phyloP scores from a whole-genome alignment of 2,888 invertebrate genomes.

The Philereme vetulata region DNA sequence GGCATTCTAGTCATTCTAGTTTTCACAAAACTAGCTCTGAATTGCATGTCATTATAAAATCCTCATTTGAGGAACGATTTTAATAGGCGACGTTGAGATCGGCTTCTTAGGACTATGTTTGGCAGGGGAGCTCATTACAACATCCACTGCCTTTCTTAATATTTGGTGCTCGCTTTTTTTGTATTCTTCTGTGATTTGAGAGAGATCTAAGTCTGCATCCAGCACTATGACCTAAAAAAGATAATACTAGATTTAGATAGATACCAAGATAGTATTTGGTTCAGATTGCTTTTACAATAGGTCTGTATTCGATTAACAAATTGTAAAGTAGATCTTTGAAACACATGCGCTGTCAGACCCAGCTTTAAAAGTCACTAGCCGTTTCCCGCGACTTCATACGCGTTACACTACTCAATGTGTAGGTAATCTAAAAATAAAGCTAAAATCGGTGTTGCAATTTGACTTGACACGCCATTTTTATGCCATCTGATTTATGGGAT shows the following conservation, averaged over 20 bases:
- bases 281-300: no score
- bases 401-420: no score
- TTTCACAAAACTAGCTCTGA: neutral
- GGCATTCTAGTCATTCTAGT: neutral
- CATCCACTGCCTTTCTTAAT: conserved; percentile 73
- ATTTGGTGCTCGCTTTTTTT: conserved; percentile 84
- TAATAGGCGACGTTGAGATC: conserved; percentile 66
- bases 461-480: no score
- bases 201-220: conserved; percentile 86
- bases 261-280: no score
- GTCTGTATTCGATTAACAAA: no score
- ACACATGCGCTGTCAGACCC: no score
- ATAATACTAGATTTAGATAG: neutral
- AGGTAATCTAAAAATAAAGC: no score
- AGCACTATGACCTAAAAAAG: conserved; percentile 85
- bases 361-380: no score
- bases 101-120: conserved; percentile 79
- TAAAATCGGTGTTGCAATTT: no score
- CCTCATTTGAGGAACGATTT: conserved; percentile 67
- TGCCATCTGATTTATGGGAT: no score
- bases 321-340: no score
- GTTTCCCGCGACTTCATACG: no score
- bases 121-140: conserved; percentile 76
- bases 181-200: conserved; percentile 86
- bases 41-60: conserved; percentile 58